Percentiles rank a stretch among this genome's conserved stretches.
Conservation (phyloP, 2,797 vertebrate species). For the Siniperca scherzeri region DNA sequence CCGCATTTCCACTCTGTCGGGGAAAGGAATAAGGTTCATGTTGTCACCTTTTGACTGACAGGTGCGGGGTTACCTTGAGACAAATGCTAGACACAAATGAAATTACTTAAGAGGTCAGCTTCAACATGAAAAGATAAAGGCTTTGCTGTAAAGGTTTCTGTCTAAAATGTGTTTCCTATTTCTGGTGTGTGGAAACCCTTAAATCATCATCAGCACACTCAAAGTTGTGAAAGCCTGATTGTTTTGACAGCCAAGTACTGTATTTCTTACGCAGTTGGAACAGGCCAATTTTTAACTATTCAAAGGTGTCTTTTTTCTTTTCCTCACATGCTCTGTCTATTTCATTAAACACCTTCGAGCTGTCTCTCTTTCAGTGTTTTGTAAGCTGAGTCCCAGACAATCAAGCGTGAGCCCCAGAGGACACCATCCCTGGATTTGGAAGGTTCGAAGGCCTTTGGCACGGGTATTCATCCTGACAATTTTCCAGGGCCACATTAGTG, state of each 20-base stretch:
- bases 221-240: slow-evolving; percentile 29
- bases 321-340: slow-evolving; percentile 19
- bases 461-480: slow-evolving; percentile 41
- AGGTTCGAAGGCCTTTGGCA: slow-evolving; percentile 60
- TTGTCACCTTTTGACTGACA: slow-evolving; percentile 60
- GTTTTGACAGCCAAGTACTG: slow-evolving; percentile 42
- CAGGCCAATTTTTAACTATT: slow-evolving; percentile 32
- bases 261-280: slow-evolving; percentile 25
- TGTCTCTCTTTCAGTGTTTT: slow-evolving; percentile 40
- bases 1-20: slow-evolving; percentile 16
- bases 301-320: slow-evolving; percentile 35
- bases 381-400: slow-evolving; percentile 46
- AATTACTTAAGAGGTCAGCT: slow-evolving; percentile 39
- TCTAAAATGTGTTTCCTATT: slow-evolving; percentile 49
- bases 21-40: slow-evolving; percentile 33
- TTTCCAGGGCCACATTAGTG: slow-evolving; percentile 61
- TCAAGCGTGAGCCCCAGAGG: slow-evolving; percentile 43
- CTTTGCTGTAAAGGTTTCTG: slow-evolving; percentile 49
- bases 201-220: slow-evolving; percentile 43
- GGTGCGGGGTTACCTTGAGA: slow-evolving; percentile 47
- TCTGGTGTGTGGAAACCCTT: slow-evolving; percentile 50
- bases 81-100: slow-evolving; percentile 44
- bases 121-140: slow-evolving; percentile 46
- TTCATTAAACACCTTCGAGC: slow-evolving; percentile 50
- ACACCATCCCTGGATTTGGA: slow-evolving; percentile 53